Percentiles rank a stretch among this genome's conserved stretches.
Evolutionary conservation across 2,113 vertebrate genomes (phyloP).

Genomic region (Sapayoa aenigma): DNA sequence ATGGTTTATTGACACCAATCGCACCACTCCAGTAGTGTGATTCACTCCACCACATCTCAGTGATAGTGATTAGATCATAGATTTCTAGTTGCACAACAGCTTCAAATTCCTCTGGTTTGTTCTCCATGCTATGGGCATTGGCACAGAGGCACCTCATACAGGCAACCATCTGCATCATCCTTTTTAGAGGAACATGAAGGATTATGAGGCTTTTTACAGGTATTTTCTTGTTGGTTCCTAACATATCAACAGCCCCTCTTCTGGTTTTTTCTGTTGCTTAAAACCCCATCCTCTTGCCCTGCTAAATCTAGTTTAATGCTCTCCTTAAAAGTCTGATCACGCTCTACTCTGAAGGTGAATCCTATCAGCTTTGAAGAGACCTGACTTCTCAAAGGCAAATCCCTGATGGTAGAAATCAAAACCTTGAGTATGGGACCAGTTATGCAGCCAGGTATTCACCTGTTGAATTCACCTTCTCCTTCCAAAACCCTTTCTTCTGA

Average conservation of each 20-base stretch:
- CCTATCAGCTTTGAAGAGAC: neutral
- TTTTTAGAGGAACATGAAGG: neutral
- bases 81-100: neutral
- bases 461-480: neutral
- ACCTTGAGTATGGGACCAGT: neutral
- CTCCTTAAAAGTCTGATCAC: neutral
- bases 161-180: fast-evolving
- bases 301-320: neutral
- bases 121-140: neutral
- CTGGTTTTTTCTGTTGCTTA: neutral
- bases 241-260: neutral
- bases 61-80: neutral
- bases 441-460: neutral
- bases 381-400: neutral
- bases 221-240: neutral
- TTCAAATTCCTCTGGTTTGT: neutral
- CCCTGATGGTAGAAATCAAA: neutral
- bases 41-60: neutral
- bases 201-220: neutral
- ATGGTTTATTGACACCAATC: neutral
- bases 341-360: neutral
- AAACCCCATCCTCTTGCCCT: neutral
- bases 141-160: neutral
- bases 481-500: neutral
- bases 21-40: neutral